Conservation (phyloP, 2,113 vertebrate genomes). For the Sardina pilchardus region DNA sequence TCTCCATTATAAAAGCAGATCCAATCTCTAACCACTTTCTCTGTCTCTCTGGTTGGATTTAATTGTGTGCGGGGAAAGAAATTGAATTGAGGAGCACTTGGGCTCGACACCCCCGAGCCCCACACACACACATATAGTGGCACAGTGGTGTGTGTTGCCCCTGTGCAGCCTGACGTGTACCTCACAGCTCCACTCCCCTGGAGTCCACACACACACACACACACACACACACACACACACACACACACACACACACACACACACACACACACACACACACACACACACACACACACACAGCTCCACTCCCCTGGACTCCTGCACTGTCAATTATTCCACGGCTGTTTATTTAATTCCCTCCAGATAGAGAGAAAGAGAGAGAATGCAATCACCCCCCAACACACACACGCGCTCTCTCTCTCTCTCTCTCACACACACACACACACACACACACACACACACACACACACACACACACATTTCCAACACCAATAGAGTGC, state of each 20-base stretch:
- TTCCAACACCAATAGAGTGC: too few species aligned
- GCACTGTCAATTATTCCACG: slow-evolving; percentile 75
- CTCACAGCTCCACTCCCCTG: slow-evolving; percentile 59
- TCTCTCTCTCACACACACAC: too few species aligned
- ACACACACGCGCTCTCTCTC: slow-evolving; percentile 28
- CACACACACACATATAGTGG: background rate
- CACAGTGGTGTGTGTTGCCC: too few species aligned
- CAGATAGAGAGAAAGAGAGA: slow-evolving; percentile 75
- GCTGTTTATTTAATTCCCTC: slow-evolving; percentile 78
- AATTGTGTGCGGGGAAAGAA: slow-evolving; percentile 52
- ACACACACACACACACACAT: too few species aligned
- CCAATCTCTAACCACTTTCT: slow-evolving; percentile 42
- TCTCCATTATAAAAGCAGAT: slow-evolving; percentile 51
- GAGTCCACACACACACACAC: background rate
- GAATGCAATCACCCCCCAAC: slow-evolving; percentile 72
- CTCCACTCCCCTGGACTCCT: too few species aligned
- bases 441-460: too few species aligned
- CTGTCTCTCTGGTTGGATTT: slow-evolving; percentile 48
- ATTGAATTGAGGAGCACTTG: slow-evolving; percentile 55
- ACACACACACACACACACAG: background rate
- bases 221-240: too few species aligned
- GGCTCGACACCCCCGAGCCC: background rate
- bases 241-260: too few species aligned
- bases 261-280: too few species aligned
- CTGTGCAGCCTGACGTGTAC: slow-evolving; percentile 49